Base-by-base conservation (phyloP, 1,140 invertebrate genomes). In the Listronotus bonariensis region DNA sequence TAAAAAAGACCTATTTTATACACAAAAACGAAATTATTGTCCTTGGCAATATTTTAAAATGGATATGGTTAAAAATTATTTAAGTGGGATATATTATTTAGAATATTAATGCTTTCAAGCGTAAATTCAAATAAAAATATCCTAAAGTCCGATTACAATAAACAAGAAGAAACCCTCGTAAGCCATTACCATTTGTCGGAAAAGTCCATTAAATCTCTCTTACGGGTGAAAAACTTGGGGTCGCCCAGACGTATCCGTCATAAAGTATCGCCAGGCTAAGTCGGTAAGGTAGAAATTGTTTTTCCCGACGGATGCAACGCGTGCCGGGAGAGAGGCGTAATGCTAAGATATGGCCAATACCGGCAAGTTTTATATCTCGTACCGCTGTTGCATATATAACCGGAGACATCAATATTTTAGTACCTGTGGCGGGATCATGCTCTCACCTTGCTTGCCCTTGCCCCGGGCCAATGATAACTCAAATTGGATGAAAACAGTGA, bases 381-480 rank as follows among this genome's bases (percentile, higher is more conserved):
- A 78, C 77, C 76, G 75, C 74, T 78, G 77, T 76, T 77, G 77
- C 76, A 78, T 78, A 77, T 77, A 76, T 77, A 78, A 78, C 71
- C 62, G 66, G 70, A 54, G 68, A 61, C 74, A 73, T 78, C 77
- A 78, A 78, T 78, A 78, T 77, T 78, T 78, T 77, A 78, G 76
- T 76, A 75, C 68, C 63, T 67, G 69, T 71, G 69, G 68, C 66
- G 64, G 48, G 46, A 45, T 45, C n/a, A 41, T 26, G 34, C 48
- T 36, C 55, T 51, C 48, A 54, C 52, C 52, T 54, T 54, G 15
- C 6, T 40, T 48, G 46, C 42, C 57, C 46, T 59, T 49, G 57
- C 32, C 45, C 43, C 45, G 32, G 32, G 32, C 32, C 32, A 14
- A 55, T 55, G 53, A 55, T 55, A 41, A 55, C 36, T 55, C 40